phyloP scores from a whole-genome alignment of 2,113 vertebrate species.

The Prolemur simus region DNA sequence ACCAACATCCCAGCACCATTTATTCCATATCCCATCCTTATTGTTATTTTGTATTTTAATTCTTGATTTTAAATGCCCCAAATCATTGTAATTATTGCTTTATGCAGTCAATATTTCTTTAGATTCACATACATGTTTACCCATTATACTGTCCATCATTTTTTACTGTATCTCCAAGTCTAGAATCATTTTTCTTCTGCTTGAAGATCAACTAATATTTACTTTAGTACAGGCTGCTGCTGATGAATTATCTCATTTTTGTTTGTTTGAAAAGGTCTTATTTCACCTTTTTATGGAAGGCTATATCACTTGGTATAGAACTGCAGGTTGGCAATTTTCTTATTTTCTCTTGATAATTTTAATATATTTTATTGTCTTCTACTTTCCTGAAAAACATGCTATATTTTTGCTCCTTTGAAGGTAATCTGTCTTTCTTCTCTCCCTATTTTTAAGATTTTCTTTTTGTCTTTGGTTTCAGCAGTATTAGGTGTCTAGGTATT shows the following conservation, averaged over 20 bases:
- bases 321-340: not conserved
- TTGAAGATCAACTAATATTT: not conserved
- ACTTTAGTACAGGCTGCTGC: not conserved
- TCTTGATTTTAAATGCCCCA: slow-evolving; percentile 10
- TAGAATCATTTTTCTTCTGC: not conserved
- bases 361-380: not conserved
- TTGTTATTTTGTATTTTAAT: not conserved
- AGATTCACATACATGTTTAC: not conserved
- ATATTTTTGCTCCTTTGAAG: not conserved
- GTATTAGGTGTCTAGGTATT: not conserved
- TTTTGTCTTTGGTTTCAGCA: not conserved
- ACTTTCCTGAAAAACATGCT: not conserved
- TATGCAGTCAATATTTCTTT: not conserved
- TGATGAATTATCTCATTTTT: not conserved
- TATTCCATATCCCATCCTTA: not conserved
- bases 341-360: not conserved
- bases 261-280: not conserved
- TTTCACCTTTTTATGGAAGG: slow-evolving; percentile 4
- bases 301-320: not conserved
- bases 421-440: not conserved
- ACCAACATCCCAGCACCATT: not conserved
- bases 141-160: not conserved
- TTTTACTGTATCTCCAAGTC: not conserved
- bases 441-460: not conserved
- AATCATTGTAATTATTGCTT: not conserved